A percentile compares a stretch with the other conserved stretches of the same genome.
phyloP scores from a whole-genome alignment of 2,888 invertebrate genomes.

The Physocephala rufipes region DNA sequence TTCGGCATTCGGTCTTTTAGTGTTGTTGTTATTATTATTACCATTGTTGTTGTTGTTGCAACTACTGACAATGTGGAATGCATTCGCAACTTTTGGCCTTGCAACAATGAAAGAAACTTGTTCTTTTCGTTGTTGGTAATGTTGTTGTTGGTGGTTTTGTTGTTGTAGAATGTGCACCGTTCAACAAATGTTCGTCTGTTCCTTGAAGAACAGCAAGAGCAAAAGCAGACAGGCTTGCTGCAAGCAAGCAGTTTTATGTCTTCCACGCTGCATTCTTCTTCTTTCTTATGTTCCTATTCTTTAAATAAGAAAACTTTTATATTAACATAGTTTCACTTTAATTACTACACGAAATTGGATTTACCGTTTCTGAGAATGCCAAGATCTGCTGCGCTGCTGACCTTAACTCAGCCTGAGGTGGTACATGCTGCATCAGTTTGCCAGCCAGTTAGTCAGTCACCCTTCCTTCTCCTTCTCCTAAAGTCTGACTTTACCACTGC shows the following conservation, averaged over 20 bases:
- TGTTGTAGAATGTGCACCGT: not conserved
- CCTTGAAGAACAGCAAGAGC: not conserved
- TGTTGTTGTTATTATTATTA: constrained; percentile 13
- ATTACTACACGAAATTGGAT: constrained; percentile 29
- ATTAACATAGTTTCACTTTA: constrained; percentile 36
- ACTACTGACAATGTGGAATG: constrained; percentile 23
- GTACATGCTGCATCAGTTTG: not conserved
- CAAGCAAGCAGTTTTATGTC: not conserved
- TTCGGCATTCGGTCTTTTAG: not conserved
- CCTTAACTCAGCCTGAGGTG: not conserved
- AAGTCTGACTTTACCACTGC: not conserved
- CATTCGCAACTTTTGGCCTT: constrained; percentile 27
- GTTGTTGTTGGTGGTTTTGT: not conserved
- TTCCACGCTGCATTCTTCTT: not conserved
- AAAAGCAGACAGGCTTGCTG: too few relatives aligned
- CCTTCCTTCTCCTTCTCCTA: too few relatives aligned
- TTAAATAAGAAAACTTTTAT: constrained; percentile 35
- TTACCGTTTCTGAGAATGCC: constrained; percentile 20
- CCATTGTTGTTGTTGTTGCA: constrained; percentile 3
- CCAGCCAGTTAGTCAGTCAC: not conserved
- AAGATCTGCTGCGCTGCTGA: not conserved
- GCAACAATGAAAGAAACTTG: constrained; percentile 14
- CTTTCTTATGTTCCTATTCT: not conserved
- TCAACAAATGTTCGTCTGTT: not conserved
- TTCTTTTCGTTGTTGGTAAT: not conserved